Evolutionary conservation across 1,140 invertebrate species (phyloP).

Genomic region (Drosophila obscura): DNA sequence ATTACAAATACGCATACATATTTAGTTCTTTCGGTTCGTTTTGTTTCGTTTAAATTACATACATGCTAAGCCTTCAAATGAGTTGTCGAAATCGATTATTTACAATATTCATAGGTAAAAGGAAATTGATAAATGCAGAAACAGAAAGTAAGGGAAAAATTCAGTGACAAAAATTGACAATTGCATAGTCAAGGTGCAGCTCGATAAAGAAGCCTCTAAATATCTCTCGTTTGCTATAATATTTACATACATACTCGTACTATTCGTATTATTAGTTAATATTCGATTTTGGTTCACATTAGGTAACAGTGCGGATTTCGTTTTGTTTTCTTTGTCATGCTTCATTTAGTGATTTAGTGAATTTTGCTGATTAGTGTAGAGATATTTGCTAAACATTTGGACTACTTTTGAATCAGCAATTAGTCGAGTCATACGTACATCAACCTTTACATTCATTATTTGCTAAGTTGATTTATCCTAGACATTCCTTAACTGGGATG

Average conservation of each 20-base stretch:
- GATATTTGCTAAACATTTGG: slow-evolving; percentile 36
- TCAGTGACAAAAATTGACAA: slow-evolving; percentile 42
- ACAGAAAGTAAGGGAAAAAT: slow-evolving; percentile 14
- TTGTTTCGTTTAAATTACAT: slow-evolving; percentile 17
- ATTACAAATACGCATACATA: slow-evolving; percentile 71
- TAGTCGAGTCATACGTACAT: not conserved
- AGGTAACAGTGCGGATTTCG: slow-evolving; percentile 64
- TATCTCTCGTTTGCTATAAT: slow-evolving; percentile 49
- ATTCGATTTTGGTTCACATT: slow-evolving; percentile 44
- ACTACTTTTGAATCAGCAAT: slow-evolving; percentile 24
- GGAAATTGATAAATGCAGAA: slow-evolving; percentile 22
- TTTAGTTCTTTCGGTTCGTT: slow-evolving; percentile 12
- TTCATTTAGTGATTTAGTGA: slow-evolving; percentile 25
- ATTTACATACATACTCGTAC: slow-evolving; percentile 49
- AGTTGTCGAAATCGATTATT: slow-evolving; percentile 50
- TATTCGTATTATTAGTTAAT: slow-evolving; percentile 15
- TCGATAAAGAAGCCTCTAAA: slow-evolving; percentile 17
- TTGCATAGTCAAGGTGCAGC: slow-evolving; percentile 16
- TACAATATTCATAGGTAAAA: slow-evolving; percentile 38
- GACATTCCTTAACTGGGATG: slow-evolving; percentile 3
- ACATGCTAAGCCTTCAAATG: slow-evolving; percentile 51
- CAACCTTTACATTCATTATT: slow-evolving; percentile 1
- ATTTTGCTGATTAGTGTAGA: slow-evolving; percentile 34
- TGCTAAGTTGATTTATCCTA: slow-evolving; percentile 19
- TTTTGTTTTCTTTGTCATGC: slow-evolving; percentile 20